Evolutionary conservation across 2,113 vertebrate species (phyloP).

Genomic region (Lagopus muta): DNA sequence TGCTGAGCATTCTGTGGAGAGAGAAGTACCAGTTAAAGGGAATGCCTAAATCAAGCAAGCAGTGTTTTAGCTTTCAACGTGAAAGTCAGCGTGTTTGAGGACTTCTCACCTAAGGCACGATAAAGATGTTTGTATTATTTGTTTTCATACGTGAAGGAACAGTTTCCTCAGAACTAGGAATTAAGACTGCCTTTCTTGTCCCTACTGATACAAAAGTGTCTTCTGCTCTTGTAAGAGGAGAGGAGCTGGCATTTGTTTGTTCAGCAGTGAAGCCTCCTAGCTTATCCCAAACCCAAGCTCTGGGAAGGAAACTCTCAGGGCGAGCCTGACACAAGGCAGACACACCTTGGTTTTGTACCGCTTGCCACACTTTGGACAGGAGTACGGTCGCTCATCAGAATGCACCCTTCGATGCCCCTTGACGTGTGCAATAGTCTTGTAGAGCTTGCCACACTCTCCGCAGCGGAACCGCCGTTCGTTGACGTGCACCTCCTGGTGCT

Average conservation of each 20-base stretch:
- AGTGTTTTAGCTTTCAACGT: neutral
- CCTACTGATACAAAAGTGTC: neutral
- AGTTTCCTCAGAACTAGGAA: neutral
- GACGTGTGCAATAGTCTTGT: slow-evolving; percentile 95
- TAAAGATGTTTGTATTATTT: neutral
- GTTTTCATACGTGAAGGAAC: neutral
- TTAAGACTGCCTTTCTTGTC: neutral
- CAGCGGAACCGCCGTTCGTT: slow-evolving; percentile 94
- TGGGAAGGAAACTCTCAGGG: neutral
- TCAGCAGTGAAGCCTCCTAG: neutral
- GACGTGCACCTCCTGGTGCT: slow-evolving; percentile 93
- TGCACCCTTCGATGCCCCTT: slow-evolving; percentile 95
- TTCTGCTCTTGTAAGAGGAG: neutral
- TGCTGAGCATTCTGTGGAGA: slow-evolving; percentile 91
- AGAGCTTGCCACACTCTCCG: slow-evolving; percentile 96
- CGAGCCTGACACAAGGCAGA: accelerated
- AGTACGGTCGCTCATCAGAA: slow-evolving; percentile 92
- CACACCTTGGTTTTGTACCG: slow-evolving; percentile 97
- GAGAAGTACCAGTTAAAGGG: neutral
- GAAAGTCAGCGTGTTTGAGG: neutral
- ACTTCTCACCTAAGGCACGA: accelerated
- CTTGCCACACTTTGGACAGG: slow-evolving; percentile 91
- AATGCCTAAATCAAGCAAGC: accelerated
- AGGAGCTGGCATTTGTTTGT: neutral
- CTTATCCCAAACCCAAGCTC: neutral